A percentile compares a stretch with the other conserved stretches of the same genome.
Evolutionary conservation across 1,140 invertebrate species (phyloP).

Genomic region (Rhopalosiphum padi): DNA sequence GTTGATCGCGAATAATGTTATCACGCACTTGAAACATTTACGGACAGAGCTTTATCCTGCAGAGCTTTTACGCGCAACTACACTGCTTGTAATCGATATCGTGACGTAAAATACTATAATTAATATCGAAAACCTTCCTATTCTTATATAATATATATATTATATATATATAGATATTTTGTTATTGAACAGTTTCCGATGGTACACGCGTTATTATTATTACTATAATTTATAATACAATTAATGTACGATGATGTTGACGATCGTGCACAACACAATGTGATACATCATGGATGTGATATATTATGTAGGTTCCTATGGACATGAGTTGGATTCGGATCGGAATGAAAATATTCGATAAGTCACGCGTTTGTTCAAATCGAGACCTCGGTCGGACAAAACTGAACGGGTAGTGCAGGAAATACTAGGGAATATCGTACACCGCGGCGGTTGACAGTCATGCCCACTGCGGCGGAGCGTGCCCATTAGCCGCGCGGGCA

Average conservation of each 20-base stretch:
- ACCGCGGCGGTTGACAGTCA: background rate
- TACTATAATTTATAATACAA: background rate
- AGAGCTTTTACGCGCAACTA: background rate
- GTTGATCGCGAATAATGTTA: background rate
- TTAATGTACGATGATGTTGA: background rate
- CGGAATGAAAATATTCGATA: background rate
- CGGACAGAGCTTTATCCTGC: background rate
- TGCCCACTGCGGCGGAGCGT: background rate
- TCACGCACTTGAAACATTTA: background rate
- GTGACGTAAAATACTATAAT: background rate
- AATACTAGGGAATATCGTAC: background rate
- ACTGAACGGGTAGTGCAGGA: slow-evolving; percentile 32
- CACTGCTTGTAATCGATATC: background rate
- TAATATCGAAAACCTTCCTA: background rate
- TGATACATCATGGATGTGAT: background rate
- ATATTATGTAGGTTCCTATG: no score
- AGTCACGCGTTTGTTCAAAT: background rate
- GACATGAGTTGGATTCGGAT: background rate
- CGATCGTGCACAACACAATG: background rate
- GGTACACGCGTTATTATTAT: background rate
- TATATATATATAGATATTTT: background rate
- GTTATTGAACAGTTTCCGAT: background rate
- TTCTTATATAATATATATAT: background rate
- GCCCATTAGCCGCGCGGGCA: background rate
- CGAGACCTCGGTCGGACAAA: slow-evolving; percentile 11